Conservation (phyloP, 2,888 invertebrate genomes). For the Fragum whitleyi region DNA sequence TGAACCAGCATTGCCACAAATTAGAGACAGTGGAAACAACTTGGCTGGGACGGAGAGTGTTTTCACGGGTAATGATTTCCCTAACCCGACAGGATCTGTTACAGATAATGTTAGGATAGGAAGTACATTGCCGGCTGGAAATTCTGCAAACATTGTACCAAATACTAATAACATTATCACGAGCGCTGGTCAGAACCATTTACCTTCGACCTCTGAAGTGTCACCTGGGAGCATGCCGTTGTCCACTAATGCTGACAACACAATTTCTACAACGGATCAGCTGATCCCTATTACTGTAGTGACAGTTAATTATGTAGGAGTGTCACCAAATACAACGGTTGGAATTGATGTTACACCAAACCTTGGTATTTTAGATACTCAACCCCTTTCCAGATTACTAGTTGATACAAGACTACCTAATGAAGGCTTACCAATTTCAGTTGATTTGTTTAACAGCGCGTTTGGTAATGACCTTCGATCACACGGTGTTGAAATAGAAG, state of each 20-base stretch:
- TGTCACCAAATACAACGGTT: neutral
- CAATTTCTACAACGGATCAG: neutral
- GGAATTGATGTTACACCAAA: neutral
- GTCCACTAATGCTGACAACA: neutral
- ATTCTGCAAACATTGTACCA: neutral
- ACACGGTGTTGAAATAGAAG: neutral
- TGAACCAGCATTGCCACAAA: neutral
- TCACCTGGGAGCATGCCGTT: neutral
- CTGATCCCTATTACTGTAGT: neutral
- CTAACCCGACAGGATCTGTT: neutral
- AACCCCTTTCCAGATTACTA: neutral
- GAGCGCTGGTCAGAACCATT: too few species aligned
- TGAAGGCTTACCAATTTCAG: neutral
- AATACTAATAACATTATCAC: neutral
- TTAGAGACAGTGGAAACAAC: neutral
- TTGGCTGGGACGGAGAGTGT: neutral
- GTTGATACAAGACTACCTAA: neutral
- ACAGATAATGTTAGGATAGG: too few species aligned
- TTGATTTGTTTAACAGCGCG: conserved; percentile 9
- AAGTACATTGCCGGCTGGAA: too few species aligned
- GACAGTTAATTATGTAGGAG: neutral
- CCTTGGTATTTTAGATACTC: neutral
- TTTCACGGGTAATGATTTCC: neutral
- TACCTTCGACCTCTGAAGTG: too few species aligned
- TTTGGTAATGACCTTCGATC: neutral